Base-by-base conservation (phyloP, 2,888 invertebrate species). In the Halictus quadricinctus region DNA sequence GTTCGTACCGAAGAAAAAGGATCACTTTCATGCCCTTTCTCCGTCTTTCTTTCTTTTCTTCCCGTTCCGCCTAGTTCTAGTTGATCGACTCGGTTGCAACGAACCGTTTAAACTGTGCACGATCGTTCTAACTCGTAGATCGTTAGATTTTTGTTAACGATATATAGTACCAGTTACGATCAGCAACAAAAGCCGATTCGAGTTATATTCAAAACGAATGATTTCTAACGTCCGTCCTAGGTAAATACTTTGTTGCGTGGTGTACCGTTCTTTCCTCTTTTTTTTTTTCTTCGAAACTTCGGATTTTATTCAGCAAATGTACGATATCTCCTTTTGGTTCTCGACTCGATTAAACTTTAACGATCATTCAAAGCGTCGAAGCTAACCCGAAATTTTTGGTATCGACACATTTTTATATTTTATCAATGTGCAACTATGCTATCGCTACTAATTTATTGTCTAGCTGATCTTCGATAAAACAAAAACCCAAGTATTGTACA, bases 361-460 rank as follows among this genome's bases (percentile, higher is more conserved):
- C 25, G 18, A 58, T 25, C 2, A 18, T 69, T 48, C 18, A 18
- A 15, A 43, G 25, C 54, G n/a, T n/a, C n/a, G 50, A 12, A 48
- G 21, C 8, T 50, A 76, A 21, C 48, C 36, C 48, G 36, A 46
- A 60, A 46, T 66, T 48, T 41, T 70, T 70, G 12, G 41, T 15
- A 77, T 29, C 46, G 46, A 36, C 25, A 72, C 48, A 72, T 48
- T 72, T 72, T 72, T 29, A 72, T 36, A 46, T 46, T 48, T 25
- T 2, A 25, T 48, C 15, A 48, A 48, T 50, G 48, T 72, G 10
- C 18, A 48, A 72, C 46, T 72, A 18, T 25, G 46, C 18, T 72
- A 72, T 48, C 46, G 48, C 25, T n/a, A 72, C 48, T 46, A 64
- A 36, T 46, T 76, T 76, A 70, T 70, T 70, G n/a, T 70, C 41